A percentile compares a stretch with the other conserved stretches of the same genome.
These are phyloP conservation scores for Peromyscus eremicus DNA, from an alignment of 2,797 vertebrate species.

Conservation along the genomic window DNA sequence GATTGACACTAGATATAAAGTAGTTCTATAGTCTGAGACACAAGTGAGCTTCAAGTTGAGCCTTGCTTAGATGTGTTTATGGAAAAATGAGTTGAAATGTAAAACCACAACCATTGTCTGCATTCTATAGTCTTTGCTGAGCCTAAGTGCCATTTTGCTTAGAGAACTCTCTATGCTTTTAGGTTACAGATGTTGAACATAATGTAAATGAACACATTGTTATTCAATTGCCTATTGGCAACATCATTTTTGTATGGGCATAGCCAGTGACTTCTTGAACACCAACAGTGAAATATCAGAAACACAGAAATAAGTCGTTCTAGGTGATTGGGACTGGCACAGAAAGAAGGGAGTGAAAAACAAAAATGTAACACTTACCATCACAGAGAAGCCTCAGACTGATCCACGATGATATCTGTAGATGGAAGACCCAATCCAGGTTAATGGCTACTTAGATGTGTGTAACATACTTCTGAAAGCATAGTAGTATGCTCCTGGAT, in stretches of 20 bases:
- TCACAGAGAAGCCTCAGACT: neutral
- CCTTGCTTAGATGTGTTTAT: constrained; percentile 63
- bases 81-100: constrained; percentile 72
- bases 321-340: neutral
- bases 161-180: constrained; percentile 73
- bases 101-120: constrained; percentile 59
- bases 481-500: neutral
- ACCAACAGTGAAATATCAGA: neutral
- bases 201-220: constrained; percentile 62
- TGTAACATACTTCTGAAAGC: neutral
- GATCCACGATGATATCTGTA: neutral
- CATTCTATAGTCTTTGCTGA: constrained; percentile 50
- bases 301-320: neutral
- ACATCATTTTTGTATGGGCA: neutral
- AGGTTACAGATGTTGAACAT: constrained; percentile 66
- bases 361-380: neutral
- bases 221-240: constrained; percentile 37
- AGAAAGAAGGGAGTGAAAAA: neutral
- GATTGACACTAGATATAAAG: constrained; percentile 57
- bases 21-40: constrained; percentile 60
- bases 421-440: neutral
- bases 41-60: constrained; percentile 61
- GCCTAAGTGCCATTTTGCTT: constrained; percentile 61
- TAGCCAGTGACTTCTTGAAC: constrained; percentile 28
- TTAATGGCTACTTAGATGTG: neutral